Evolutionary conservation across 1,140 invertebrate species (phyloP).

Genomic region (Brachionus rotundiformis): DNA sequence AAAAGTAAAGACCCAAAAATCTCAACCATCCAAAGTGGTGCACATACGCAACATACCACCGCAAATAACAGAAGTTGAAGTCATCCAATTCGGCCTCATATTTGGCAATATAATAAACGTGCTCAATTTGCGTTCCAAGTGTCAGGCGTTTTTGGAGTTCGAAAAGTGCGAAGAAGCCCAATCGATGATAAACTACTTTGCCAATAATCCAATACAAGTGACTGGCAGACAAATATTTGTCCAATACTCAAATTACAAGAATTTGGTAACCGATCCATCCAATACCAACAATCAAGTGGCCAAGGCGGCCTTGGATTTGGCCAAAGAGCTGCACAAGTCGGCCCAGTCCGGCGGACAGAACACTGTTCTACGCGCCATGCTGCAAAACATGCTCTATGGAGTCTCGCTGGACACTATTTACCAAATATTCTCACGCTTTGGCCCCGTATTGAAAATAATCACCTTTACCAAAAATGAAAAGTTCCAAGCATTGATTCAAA

Average conservation of each 20-base stretch:
- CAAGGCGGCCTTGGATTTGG: conserved; percentile 76
- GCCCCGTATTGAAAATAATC: conserved; percentile 51
- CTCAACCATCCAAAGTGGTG: conserved; percentile 82
- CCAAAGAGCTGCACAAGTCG: conserved; percentile 53
- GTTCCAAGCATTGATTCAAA: conserved; percentile 52
- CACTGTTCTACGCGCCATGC: conserved; percentile 61
- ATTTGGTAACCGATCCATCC: conserved; percentile 65
- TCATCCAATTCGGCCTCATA: conserved; percentile 87
- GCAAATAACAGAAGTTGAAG: conserved; percentile 88
- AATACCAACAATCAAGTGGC: conserved; percentile 68
- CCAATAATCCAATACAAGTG: conserved; percentile 73
- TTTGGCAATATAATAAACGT: conserved; percentile 91
- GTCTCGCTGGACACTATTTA: conserved; percentile 42
- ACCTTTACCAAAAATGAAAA: conserved; percentile 53
- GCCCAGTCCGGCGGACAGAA: conserved; percentile 81
- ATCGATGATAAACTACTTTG: conserved; percentile 88
- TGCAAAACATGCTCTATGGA: conserved; percentile 31
- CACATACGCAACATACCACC: conserved; percentile 94
- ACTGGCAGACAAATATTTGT: conserved; percentile 87
- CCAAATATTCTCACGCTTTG: conserved; percentile 48
- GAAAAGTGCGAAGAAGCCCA: conserved; percentile 83
- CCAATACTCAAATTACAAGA: conserved; percentile 90
- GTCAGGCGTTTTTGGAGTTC: conserved; percentile 94
- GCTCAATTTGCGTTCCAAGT: conserved; percentile 86
- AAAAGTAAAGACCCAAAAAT: conserved; percentile 24